Evolutionary conservation across 2,797 vertebrate species (phyloP).

Genomic region (Crenichthys baileyi): DNA sequence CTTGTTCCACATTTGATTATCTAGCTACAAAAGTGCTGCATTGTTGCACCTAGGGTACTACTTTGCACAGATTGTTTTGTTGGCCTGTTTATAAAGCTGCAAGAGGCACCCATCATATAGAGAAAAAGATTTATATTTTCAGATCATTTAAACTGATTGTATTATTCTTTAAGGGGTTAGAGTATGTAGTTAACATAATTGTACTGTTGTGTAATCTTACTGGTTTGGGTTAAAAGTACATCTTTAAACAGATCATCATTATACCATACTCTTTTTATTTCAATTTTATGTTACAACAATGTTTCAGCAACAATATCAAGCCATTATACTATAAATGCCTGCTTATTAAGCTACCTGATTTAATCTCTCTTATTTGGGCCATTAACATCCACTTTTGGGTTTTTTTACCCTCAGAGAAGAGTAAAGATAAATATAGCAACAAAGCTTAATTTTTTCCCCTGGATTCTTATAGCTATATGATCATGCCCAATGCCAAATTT

Average conservation of each 20-base stretch:
- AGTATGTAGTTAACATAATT: conserved; percentile 64
- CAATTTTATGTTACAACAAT: conserved; percentile 40
- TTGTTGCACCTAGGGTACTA: conserved; percentile 60
- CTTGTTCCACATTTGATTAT: conserved; percentile 75
- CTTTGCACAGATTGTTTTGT: conserved; percentile 77
- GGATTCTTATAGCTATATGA: not conserved
- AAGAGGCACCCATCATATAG: conserved; percentile 59
- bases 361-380: conserved; percentile 22
- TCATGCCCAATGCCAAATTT: conserved; percentile 23
- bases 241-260: conserved; percentile 26
- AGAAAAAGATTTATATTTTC: conserved; percentile 79
- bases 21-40: conserved; percentile 55
- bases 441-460: conserved; percentile 25
- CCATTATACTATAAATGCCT: conserved; percentile 50
- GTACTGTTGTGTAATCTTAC: conserved; percentile 54
- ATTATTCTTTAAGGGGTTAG: conserved; percentile 70
- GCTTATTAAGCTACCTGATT: conserved; percentile 47
- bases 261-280: conserved; percentile 40
- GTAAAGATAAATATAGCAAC: conserved; percentile 27
- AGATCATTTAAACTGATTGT: conserved; percentile 69
- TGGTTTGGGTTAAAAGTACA: conserved; percentile 49
- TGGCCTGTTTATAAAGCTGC: conserved; percentile 67
- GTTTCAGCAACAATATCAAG: conserved; percentile 40
- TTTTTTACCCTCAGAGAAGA: conserved; percentile 29
- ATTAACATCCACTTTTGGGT: conserved; percentile 13